Evolutionary conservation across 2,888 invertebrate genomes (phyloP).

Genomic region (Aethes cnicana): DNA sequence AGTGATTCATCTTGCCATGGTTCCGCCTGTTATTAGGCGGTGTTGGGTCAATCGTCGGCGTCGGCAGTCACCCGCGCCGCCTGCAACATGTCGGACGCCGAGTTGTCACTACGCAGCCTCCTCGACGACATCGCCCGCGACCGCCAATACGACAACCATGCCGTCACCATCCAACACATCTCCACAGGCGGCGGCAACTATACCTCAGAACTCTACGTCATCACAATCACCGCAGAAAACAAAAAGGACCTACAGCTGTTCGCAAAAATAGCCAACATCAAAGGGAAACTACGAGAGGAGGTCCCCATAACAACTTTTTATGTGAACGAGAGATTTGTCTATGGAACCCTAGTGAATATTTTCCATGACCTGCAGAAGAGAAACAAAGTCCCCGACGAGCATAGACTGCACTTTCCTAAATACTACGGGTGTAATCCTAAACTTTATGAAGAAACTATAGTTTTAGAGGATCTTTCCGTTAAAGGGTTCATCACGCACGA

Average conservation of each 20-base stretch:
- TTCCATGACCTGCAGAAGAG: slow-evolving; percentile 48
- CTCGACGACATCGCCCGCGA: slow-evolving; percentile 45
- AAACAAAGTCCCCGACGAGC: slow-evolving; percentile 41
- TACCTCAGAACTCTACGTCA: slow-evolving; percentile 48
- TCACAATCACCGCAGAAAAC: slow-evolving; percentile 39
- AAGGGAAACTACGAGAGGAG: slow-evolving; percentile 43
- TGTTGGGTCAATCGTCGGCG: too few relatives aligned
- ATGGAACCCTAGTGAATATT: slow-evolving; percentile 44
- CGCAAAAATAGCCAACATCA: slow-evolving; percentile 53
- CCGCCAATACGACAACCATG: slow-evolving; percentile 39
- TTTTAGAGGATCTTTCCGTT: slow-evolving; percentile 56
- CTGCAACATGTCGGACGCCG: slow-evolving; percentile 45
- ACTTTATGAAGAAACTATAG: slow-evolving; percentile 49
- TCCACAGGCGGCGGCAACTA: slow-evolving; percentile 55
- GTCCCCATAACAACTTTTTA: slow-evolving; percentile 42
- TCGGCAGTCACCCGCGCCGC: slow-evolving; percentile 8
- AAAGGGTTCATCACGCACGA: slow-evolving; percentile 51
- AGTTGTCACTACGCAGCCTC: slow-evolving; percentile 37
- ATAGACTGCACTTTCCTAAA: slow-evolving; percentile 47
- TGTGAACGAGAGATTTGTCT: slow-evolving; percentile 50
- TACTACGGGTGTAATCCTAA: slow-evolving; percentile 48
- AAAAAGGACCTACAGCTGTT: slow-evolving; percentile 48
- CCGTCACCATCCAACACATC: slow-evolving; percentile 42
- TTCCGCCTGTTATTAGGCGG: background rate
- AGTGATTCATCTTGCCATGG: background rate